Conservation (phyloP, 2,888 invertebrate genomes). For the Nephrotoma appendiculata region DNA sequence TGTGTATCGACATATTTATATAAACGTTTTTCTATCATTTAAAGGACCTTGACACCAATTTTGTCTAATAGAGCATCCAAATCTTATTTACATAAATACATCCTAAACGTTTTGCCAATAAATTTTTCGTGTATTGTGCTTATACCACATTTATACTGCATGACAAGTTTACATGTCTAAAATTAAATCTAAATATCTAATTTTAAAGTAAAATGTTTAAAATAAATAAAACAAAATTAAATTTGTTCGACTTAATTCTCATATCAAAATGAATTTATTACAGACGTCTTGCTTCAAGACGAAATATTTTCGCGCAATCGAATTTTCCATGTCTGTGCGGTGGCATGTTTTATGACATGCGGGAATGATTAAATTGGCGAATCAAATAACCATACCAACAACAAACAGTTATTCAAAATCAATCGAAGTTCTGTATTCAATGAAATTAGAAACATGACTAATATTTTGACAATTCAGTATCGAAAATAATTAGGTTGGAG, state of each 20-base stretch:
- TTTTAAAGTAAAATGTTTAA: background rate
- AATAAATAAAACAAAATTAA: background rate
- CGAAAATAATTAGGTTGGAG: background rate
- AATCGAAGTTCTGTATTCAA: background rate
- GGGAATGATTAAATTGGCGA: background rate
- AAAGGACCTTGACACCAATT: background rate
- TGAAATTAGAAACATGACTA: background rate
- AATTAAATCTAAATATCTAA: background rate
- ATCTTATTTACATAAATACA: background rate
- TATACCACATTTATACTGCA: background rate
- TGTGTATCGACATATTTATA: background rate
- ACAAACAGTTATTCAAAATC: background rate
- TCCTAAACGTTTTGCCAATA: background rate
- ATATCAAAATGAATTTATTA: background rate
- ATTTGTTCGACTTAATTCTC: background rate
- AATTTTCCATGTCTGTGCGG: background rate
- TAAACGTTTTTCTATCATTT: background rate
- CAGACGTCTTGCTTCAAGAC: background rate
- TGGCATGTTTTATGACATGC: background rate
- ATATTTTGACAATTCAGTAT: background rate
- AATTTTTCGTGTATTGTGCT: background rate
- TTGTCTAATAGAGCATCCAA: background rate
- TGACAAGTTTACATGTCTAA: background rate
- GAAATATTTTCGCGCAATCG: background rate
- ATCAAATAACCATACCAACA: background rate